Evolutionary conservation across 2,113 vertebrate species (phyloP).

Genomic region (Atlantisia rogersi): DNA sequence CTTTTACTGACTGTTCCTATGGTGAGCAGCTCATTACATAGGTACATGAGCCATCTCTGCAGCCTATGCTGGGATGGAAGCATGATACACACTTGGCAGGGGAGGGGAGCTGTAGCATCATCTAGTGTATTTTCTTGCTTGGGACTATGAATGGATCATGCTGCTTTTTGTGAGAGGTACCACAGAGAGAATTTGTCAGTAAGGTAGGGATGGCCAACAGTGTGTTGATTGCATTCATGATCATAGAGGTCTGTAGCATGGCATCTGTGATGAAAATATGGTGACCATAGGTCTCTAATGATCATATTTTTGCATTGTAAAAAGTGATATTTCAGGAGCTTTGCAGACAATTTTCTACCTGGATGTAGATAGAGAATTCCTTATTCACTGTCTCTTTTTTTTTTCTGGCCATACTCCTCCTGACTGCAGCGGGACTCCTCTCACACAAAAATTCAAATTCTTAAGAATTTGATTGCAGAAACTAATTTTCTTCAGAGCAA

Average conservation of each 20-base stretch:
- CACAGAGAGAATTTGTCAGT: neutral
- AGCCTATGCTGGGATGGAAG: neutral
- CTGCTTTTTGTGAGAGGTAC: neutral
- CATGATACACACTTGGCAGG: neutral
- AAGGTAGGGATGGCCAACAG: neutral
- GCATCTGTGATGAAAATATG: neutral
- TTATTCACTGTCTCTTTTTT: neutral
- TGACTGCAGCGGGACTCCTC: neutral
- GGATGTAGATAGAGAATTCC: neutral
- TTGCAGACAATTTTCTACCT: neutral
- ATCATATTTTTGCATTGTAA: neutral
- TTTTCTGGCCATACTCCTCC: neutral
- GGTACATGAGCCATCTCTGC: neutral
- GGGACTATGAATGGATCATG: neutral
- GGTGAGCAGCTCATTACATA: rapidly evolving
- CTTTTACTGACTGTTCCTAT: neutral
- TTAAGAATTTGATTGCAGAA: neutral
- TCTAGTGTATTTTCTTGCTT: neutral
- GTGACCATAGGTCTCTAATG: neutral
- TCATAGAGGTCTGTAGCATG: neutral
- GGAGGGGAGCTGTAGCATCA: neutral
- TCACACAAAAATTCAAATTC: neutral
- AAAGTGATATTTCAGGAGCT: neutral
- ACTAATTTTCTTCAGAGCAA: neutral
- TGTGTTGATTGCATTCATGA: neutral